Evolutionary conservation across 2,888 invertebrate species (phyloP).

Genomic region (Neria commutata): DNA sequence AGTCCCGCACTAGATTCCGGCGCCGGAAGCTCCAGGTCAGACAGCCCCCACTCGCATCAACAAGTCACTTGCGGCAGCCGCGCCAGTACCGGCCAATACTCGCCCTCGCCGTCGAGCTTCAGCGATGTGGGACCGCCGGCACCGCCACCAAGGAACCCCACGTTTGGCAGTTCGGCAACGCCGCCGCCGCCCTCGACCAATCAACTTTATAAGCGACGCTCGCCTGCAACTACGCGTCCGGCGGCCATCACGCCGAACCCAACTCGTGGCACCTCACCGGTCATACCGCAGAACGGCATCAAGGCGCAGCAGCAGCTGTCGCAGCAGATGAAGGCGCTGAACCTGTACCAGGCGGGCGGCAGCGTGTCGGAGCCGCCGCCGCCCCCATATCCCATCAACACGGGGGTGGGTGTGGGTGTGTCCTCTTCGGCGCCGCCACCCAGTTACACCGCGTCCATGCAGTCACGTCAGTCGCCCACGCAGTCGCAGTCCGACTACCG

Average conservation of each 20-base stretch:
- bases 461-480: constrained; percentile 86
- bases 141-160: constrained; percentile 76
- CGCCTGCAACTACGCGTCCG: constrained; percentile 73
- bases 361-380: constrained; percentile 72
- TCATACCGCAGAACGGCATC: constrained; percentile 65
- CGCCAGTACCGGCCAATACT: constrained; percentile 61
- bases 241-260: constrained; percentile 65
- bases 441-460: constrained; percentile 84
- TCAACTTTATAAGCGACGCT: constrained; percentile 78
- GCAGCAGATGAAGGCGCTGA: constrained; percentile 87
- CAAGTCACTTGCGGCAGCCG: constrained; percentile 66
- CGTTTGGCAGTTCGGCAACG: constrained; percentile 63
- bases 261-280: constrained; percentile 69
- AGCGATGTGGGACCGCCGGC: constrained; percentile 72
- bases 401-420: constrained; percentile 62
- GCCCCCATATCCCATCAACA: constrained; percentile 70
- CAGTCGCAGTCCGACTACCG: constrained; percentile 78
- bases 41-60: constrained; percentile 80
- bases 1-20: constrained; percentile 89
- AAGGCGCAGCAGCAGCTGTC: constrained; percentile 85
- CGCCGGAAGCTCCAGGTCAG: constrained; percentile 86
- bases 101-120: constrained; percentile 66
- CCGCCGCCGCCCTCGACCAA: constrained; percentile 71
- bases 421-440: constrained; percentile 66
- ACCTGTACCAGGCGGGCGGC: constrained; percentile 72